Evolutionary conservation across 2,113 vertebrate genomes (phyloP), one percentile per base, ranked within the genome.

Genomic region (Aplodontia rufa): DNA sequence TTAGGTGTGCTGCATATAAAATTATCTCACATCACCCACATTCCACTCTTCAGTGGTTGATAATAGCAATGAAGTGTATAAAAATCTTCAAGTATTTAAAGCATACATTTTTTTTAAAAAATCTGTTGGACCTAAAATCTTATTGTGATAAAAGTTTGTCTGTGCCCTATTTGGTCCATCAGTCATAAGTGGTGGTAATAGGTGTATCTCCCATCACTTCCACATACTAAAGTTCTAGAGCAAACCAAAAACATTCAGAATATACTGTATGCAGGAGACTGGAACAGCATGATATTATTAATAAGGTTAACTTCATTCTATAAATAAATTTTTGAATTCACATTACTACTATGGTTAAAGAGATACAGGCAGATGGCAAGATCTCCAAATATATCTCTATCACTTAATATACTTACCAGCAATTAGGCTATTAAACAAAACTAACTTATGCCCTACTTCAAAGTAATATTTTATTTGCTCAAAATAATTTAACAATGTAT

Each of bases 101-200:
- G 20, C 3, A 40, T 74, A 92, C 28, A 11, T 74, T 62, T 8
- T 62, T 60, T 71, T 8, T 11, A 55, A 30, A 79, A 92, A 75
- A 71, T 87, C 26, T 95, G 7, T 35, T 92, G 24, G 45, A 51
- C 17, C 91, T 84, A 74, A 81, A 96, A 62, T 86, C 28, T 93
- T 45, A 69, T 12, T 93, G 47, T 76, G 16, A 22, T 66, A 88
- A 58, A 90, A 78, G 24, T 93, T 4, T 84, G 20, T 66, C 51
- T 62, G 45, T 60, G 5, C 35, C 30, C 30, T 85, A 49, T 32
- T 28, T 64, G 62, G 17, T 19, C 53, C n/a, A 53, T 72, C 16
- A 49, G 37, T n/a, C 30, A 51, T 75, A 71, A 69, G 32, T 78
- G 37, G 22, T 92, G 64, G 24, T 68, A 53, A 30, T 75, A 68